Evolutionary conservation across 2,888 invertebrate genomes (phyloP), one percentile per base, ranked within the genome.

Genomic region (Rugalucina vietnamica): DNA sequence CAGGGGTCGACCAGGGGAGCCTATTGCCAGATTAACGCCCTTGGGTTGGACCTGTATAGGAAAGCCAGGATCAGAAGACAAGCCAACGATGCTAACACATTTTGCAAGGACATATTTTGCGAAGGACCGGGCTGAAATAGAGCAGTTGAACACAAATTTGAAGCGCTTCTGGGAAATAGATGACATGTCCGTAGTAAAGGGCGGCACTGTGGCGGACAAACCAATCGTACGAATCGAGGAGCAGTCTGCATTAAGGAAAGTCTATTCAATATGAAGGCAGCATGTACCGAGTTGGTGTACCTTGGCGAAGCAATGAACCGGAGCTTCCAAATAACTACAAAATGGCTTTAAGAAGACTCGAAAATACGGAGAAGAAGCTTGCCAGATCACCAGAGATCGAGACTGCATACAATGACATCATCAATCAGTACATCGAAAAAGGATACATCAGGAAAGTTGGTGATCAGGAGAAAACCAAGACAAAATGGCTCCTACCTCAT

Each of bases 31-130:
- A 12, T 49, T 84, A 18, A 88, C 84, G 1, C 84, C 80, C 2
- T 49, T 88, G 10, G 84, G 82, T 24, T 88, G 81, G 88, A 85
- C 83, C 21, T 83, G 82, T 65, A 78, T 83, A 36, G 81, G 83
- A n/a, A 43, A 65, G 21, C 36, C 50, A 5, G 27, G 43, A 21
- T n/a, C 34, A n/a, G 60, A 5, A n/a, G 21, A 32, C 12, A n/a
- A 8, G 12, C 39, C 39, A 39, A 72, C 24, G 10, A 1, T 29
- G 12, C 29, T 71, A 21, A 79, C 79, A 39, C 70, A 50, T 0
- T 76, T 12, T 43, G 34, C 36, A 3, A n/a, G 37, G 14, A 70
- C 70, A 24, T 70, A 36, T 34, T 70, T 34, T 29, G 43, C 24
- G 18, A 4, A 21, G 14, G 18, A 71, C n/a, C 24, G 54, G 21